Percentiles rank a stretch among this genome's conserved stretches.
These are phyloP conservation scores for Achlya flavicornis DNA, from an alignment of 2,888 invertebrate species.

Conservation along the genomic window DNA sequence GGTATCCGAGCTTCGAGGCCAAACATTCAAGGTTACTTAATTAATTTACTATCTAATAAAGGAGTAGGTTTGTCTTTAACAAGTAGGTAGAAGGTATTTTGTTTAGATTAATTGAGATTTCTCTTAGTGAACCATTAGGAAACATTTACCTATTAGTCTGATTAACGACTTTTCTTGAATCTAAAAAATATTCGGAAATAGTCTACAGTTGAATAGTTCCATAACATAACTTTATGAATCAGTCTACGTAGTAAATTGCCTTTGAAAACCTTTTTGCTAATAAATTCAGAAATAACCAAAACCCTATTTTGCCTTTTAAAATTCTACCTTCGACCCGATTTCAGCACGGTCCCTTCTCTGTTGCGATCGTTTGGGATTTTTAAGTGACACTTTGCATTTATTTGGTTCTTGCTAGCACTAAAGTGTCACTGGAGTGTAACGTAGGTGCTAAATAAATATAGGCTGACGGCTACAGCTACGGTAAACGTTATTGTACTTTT, in stretches of 20 bases:
- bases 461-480: neutral
- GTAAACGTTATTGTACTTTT: neutral
- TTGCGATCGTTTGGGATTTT: neutral
- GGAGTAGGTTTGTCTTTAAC: neutral
- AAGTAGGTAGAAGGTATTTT: neutral
- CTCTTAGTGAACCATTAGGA: neutral
- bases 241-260: too few species aligned
- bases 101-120: neutral
- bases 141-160: neutral
- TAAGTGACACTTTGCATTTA: conserved; percentile 12
- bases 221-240: too few species aligned
- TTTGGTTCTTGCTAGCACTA: conserved; percentile 1
- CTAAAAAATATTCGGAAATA: neutral
- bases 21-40: conserved; percentile 1
- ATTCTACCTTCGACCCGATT: neutral
- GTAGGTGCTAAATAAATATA: conserved; percentile 5
- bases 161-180: neutral
- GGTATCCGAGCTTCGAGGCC: neutral
- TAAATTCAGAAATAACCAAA: too few species aligned
- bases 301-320: too few species aligned
- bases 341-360: conserved; percentile 1
- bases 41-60: conserved; percentile 2
- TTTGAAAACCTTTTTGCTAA: too few species aligned
- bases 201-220: too few species aligned
- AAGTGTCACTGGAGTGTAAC: conserved; percentile 12